Base-by-base conservation (phyloP, 2,113 vertebrate species). In the Entomyzon cyanotis region DNA sequence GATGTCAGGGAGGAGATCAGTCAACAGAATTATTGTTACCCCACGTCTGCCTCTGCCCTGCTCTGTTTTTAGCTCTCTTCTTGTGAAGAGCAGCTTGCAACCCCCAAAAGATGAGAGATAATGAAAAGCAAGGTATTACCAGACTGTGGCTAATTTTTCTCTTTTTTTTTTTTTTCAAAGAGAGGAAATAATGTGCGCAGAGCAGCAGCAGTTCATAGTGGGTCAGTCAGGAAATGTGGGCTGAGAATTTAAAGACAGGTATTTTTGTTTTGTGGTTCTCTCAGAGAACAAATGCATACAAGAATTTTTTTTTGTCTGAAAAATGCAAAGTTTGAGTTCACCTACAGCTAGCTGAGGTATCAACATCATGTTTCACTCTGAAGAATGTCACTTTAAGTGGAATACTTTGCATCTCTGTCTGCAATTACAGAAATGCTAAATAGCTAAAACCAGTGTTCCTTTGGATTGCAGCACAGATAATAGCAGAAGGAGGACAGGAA, bases 151-250 rank as follows among this genome's bases (percentile, higher is more conserved):
- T 93, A 71, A 0, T 52, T 44, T 83, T 76, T 33, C 20, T 9
- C 10, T 9, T 4, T 10, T 28, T 42, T 10, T 28, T 42, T 65
- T 74, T 79, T 60, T 76, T 47, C 15, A 7, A 67, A 91, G 82
- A 68, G 56, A 87, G 90, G 88, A 94, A 93, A 96, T 68, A 95
- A 64, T 21, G n/a, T 25, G 21, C 68, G 73, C 73, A 53, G 85
- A 92, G 68, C 56, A 60, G 59, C 85, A n/a, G 28, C 46, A 82
- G 76, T 47, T 94, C 53, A 30, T 46, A 15, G 24, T 39, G 83
- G 93, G 92, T 93, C 95, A 96, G 52, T 70, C 85, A 96, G 96
- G 94, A 97, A 97, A 53, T 55, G 56, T 31, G 68, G 90, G 60
- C 68, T 81, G 52, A 44, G n/a, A 71, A 35, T 71, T 84, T 88